Evolutionary conservation across 2,113 vertebrate genomes (phyloP).

Genomic region (Clarias batrachus): DNA sequence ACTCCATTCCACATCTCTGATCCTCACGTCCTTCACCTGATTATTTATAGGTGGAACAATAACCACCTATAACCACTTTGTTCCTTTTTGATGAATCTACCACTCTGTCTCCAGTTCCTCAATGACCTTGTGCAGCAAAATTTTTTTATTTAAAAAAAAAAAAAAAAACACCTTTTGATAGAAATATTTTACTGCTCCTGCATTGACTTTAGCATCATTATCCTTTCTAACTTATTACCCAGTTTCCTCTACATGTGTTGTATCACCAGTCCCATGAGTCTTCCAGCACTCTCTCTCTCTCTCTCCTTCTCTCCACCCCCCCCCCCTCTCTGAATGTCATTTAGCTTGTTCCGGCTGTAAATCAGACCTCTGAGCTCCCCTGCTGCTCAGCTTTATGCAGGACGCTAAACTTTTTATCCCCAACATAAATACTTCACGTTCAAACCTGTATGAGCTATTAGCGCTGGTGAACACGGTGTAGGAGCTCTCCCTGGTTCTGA

Average conservation of each 20-base stretch:
- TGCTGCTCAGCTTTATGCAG: constrained; percentile 2
- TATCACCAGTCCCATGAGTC: background rate
- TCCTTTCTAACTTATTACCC: background rate
- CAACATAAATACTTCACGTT: background rate
- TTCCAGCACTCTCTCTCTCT: background rate
- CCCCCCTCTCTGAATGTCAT: background rate
- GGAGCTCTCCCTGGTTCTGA: background rate
- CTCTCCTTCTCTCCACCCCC: background rate
- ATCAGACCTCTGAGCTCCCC: background rate
- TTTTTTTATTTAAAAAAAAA: too few species aligned
- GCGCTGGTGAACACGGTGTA: background rate
- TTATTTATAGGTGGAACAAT: too few species aligned
- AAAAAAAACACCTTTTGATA: background rate
- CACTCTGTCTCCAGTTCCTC: too few species aligned
- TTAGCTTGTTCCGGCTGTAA: background rate
- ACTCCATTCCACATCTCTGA: too few species aligned
- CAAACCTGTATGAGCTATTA: background rate
- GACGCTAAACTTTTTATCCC: constrained; percentile 6
- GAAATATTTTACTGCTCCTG: background rate
- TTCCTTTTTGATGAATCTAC: too few species aligned
- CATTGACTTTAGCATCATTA: background rate
- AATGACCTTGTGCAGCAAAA: too few species aligned
- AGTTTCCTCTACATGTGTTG: background rate
- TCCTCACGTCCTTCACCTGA: too few species aligned
- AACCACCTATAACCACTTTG: too few species aligned